Conservation (phyloP, 2,888 invertebrate species). For the Volucella inflata region DNA sequence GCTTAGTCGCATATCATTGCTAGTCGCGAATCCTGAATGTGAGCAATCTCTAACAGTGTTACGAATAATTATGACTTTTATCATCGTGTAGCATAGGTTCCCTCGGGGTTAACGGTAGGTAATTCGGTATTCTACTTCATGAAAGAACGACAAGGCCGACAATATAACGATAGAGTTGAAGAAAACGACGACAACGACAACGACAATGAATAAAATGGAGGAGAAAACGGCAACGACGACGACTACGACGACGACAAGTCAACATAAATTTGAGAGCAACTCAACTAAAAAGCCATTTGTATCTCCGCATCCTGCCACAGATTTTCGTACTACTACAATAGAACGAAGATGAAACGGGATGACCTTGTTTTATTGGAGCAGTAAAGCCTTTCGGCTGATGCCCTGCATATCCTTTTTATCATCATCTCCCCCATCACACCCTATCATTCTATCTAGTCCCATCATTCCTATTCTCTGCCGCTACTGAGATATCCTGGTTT, state of each 20-base stretch:
- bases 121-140: constrained; percentile 53
- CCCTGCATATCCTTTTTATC: constrained; percentile 43
- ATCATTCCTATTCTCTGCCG: constrained; percentile 43
- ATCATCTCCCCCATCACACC: not conserved
- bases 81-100: constrained; percentile 62
- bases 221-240: not conserved
- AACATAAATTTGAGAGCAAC: constrained; percentile 64
- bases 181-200: constrained; percentile 13
- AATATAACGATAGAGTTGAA: constrained; percentile 24
- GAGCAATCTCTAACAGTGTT: constrained; percentile 61
- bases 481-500: constrained; percentile 59
- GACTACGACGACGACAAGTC: constrained; percentile 51
- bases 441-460: not conserved
- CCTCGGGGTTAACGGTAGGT: constrained; percentile 57
- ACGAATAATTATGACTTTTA: constrained; percentile 72
- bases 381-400: constrained; percentile 57
- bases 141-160: constrained; percentile 29
- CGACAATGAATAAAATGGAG: not conserved
- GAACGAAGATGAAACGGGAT: constrained; percentile 55
- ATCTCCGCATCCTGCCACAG: constrained; percentile 34
- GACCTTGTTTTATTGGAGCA: constrained; percentile 67
- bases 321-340: constrained; percentile 10
- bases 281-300: constrained; percentile 73
- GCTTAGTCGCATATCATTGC: not conserved
- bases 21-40: constrained; percentile 12